Percentiles rank a stretch among this genome's conserved stretches.
Conservation (phyloP, 2,113 vertebrate species). For the Eudorcas thomsonii region DNA sequence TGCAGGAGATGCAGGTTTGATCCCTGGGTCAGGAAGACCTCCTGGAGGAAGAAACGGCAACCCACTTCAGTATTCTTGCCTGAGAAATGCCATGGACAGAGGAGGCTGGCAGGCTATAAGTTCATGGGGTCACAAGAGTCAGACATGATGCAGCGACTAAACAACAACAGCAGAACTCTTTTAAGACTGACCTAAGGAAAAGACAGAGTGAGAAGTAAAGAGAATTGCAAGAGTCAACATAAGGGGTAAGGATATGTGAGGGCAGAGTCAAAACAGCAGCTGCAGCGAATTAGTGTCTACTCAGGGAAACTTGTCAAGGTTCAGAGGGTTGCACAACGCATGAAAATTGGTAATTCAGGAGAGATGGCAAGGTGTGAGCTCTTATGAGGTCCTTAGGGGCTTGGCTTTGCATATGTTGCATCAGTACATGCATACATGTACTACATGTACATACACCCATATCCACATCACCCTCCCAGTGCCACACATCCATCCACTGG, state of each 20-base stretch:
- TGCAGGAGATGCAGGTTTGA: neutral
- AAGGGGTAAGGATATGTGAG: neutral
- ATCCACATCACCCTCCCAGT: neutral
- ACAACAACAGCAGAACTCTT: neutral
- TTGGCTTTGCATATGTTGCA: neutral
- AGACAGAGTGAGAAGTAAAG: neutral
- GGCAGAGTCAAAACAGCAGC: neutral
- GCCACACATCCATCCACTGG: neutral
- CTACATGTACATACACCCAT: neutral
- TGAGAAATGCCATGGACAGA: neutral
- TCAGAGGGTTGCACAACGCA: neutral
- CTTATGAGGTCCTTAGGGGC: neutral
- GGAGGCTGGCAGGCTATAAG: neutral
- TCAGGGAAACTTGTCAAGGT: neutral
- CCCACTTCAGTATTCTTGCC: neutral
- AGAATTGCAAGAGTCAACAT: neutral
- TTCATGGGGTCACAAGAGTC: neutral
- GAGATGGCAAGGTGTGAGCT: neutral
- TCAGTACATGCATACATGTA: neutral
- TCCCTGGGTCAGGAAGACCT: neutral
- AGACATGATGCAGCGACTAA: fast-evolving
- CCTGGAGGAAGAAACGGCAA: neutral
- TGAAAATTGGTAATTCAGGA: neutral
- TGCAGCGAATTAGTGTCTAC: neutral
- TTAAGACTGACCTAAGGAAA: neutral